phyloP scores from a whole-genome alignment of 2,113 vertebrate genomes.

The Chaetodon auriga region DNA sequence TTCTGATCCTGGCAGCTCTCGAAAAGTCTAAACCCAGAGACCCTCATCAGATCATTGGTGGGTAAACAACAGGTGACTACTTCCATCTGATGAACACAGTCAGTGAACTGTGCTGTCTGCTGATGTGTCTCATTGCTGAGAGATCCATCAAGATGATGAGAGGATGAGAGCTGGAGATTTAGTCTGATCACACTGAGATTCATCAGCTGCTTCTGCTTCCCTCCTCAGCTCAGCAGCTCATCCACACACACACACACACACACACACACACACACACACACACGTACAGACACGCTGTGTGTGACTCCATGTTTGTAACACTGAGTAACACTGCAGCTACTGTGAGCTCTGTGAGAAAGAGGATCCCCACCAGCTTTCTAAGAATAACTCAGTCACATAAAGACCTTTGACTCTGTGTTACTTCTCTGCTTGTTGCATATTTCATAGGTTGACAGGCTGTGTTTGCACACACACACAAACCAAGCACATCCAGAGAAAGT shows the following conservation, averaged over 20 bases:
- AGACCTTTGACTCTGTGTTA: conserved; percentile 6
- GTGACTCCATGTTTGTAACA: background rate
- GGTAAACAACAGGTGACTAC: no score
- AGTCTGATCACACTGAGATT: conserved; percentile 25
- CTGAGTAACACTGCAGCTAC: background rate
- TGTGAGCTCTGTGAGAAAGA: background rate
- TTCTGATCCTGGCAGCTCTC: no score
- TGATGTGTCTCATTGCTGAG: no score
- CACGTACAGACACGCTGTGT: background rate
- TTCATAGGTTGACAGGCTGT: background rate
- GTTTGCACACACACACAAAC: background rate
- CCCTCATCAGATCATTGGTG: background rate
- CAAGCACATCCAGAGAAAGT: background rate
- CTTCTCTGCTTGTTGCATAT: conserved; percentile 9
- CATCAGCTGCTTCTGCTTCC: conserved; percentile 14
- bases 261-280: background rate
- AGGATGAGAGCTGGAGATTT: conserved; percentile 19
- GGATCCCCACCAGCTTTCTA: background rate
- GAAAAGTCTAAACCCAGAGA: no score
- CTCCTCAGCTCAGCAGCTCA: conserved; percentile 4
- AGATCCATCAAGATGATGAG: no score
- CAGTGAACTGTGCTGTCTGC: no score
- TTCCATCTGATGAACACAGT: no score
- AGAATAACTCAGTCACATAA: background rate
- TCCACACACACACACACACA: background rate